Evolutionary conservation across 2,888 invertebrate species (phyloP).

Genomic region (Patella pellucida): DNA sequence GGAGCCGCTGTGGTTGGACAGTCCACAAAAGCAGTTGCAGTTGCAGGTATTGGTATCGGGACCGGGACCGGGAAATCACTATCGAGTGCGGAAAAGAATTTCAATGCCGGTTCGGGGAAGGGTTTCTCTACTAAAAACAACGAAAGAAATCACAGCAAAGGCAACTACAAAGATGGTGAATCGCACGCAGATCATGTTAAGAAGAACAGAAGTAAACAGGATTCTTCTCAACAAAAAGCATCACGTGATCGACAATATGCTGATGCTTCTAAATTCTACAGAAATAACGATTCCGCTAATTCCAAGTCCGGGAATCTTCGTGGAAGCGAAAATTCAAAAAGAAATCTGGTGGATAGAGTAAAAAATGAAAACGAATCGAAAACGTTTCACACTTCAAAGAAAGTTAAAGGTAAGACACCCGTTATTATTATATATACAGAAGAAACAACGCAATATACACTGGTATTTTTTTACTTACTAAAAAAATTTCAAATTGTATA

Average conservation of each 20-base stretch:
- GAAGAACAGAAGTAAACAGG: neutral
- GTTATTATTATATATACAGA: too few relatives aligned
- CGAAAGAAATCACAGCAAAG: too few relatives aligned
- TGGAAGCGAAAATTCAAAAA: neutral
- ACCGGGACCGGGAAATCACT: too few relatives aligned
- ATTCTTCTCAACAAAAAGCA: neutral
- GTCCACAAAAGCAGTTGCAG: too few relatives aligned
- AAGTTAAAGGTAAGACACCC: neutral
- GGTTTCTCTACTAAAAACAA: too few relatives aligned
- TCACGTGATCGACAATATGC: neutral
- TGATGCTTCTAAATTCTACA: slow-evolving; percentile 1
- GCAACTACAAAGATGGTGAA: neutral
- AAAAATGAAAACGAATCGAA: neutral
- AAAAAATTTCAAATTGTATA: too few relatives aligned
- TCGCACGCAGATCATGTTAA: neutral
- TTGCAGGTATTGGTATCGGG: too few relatives aligned
- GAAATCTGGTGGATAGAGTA: neutral
- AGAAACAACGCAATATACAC: too few relatives aligned
- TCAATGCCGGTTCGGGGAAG: too few relatives aligned
- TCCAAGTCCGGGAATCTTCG: neutral
- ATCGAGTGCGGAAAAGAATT: too few relatives aligned
- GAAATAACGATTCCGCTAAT: neutral
- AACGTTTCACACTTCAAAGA: neutral
- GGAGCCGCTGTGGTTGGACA: too few relatives aligned
- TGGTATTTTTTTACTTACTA: too few relatives aligned